phyloP scores from a whole-genome alignment of 2,797 vertebrate species.

The Myripristis murdjan region DNA sequence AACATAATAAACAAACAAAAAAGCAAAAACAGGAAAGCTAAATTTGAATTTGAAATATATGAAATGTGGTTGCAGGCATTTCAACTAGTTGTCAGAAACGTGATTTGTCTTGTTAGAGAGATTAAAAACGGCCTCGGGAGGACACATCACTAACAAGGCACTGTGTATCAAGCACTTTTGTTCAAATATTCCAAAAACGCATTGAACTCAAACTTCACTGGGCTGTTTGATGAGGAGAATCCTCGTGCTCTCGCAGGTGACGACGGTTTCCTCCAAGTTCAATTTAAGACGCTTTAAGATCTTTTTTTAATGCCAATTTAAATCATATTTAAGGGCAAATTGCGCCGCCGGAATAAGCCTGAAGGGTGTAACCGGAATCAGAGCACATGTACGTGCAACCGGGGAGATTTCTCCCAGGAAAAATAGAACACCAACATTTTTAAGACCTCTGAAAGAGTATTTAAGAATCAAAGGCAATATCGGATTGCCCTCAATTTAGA shows the following conservation, averaged over 20 bases:
- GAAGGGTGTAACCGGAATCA: no score
- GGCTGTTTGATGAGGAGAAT: no score
- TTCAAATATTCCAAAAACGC: no score
- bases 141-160: constrained; percentile 14
- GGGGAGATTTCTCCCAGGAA: no score
- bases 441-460: not conserved
- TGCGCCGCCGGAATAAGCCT: no score
- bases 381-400: no score
- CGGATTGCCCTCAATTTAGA: not conserved
- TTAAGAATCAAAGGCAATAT: not conserved
- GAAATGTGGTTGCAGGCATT: not conserved
- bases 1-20: no score
- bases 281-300: not conserved
- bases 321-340: not conserved
- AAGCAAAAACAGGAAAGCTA: constrained; percentile 7
- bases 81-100: no score
- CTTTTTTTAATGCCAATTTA: not conserved
- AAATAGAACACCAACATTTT: not conserved
- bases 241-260: not conserved
- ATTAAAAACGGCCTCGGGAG: not conserved
- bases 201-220: no score
- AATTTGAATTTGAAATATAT: constrained; percentile 5
- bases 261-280: not conserved
- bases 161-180: no score
- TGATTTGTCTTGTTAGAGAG: no score